Base-by-base conservation (phyloP, 1,140 invertebrate genomes). In the Euura saliciscinereae region DNA sequence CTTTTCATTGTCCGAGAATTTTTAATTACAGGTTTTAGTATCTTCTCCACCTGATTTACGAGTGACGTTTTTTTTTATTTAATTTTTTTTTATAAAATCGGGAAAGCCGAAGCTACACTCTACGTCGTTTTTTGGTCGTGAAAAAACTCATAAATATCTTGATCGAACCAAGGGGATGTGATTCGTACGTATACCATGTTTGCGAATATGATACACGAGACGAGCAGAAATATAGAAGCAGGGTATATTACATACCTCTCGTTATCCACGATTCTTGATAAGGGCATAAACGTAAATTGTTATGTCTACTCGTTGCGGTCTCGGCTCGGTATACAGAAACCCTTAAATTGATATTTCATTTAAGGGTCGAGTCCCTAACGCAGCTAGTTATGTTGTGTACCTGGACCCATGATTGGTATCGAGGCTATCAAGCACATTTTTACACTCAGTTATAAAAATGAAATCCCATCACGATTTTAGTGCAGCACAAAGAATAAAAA, bases 81-180 rank as follows among this genome's bases (percentile, higher is more conserved):
- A 71, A 71, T 71, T 45, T 71, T 13, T 45, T 65, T 10, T 11
- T 1, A 28, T 43, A 65, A 43, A 71, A 65, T 71, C 4, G 46
- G 45, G 43, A 65, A 46, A 4, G 11, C 3, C 44, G 69, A 5
- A 70, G 28, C 28, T 28, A 28, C 28, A 28, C 0, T 28, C 28
- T 28, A 28, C 3, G 13, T 59, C 51, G 51, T 59, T 59, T 11
- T 59, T 4, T 59, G 8, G 8, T 59, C 51, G 51, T 59, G 13
- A 59, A 59, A 59, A 59, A 11, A 59, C 8, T 59, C 51, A n/a
- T 59, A 59, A 59, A 59, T 59, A 59, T 59, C 6, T 4, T 59
- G 51, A 59, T 11, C 28, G 28, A 59, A n/a, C 6, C 8, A n/a
- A 51, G 51, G 51, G 51, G 0, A 59, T 59, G 28, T 59, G 51